Conservation (phyloP, 2,113 vertebrate species). For the Cyphomyrus discorhynchus region DNA sequence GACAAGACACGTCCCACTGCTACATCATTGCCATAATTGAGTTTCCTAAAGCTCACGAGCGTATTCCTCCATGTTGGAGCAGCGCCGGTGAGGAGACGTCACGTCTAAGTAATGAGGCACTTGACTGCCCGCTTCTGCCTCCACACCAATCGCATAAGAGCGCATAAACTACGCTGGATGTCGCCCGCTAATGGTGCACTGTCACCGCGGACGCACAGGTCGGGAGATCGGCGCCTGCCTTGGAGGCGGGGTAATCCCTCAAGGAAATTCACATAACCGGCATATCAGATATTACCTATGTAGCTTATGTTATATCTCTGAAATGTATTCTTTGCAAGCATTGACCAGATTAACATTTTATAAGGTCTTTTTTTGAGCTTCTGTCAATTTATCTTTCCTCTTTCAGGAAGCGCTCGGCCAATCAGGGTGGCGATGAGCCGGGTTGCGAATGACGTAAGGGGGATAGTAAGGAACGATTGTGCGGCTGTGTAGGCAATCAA, state of each 20-base stretch:
- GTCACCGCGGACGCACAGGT: not conserved
- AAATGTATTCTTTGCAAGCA: not conserved
- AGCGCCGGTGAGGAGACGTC: conserved; percentile 19
- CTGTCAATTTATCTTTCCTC: not conserved
- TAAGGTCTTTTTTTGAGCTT: not conserved
- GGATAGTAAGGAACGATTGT: not conserved
- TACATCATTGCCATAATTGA: conserved; percentile 6
- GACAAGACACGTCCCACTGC: not conserved
- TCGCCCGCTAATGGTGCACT: not conserved
- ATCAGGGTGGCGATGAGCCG: not conserved
- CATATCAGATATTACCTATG: not conserved
- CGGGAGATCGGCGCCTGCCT: not conserved
- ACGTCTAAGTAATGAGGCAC: not conserved
- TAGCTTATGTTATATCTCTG: not conserved
- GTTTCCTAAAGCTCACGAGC: conserved; percentile 77
- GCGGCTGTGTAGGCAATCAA: not conserved
- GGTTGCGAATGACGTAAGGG: not conserved
- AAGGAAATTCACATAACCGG: not conserved
- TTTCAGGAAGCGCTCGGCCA: not conserved
- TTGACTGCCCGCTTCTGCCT: not conserved
- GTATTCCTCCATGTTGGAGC: conserved; percentile 77
- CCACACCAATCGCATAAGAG: not conserved
- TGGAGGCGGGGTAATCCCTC: not conserved
- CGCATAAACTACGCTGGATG: not conserved
- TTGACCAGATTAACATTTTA: not conserved